These are phyloP conservation scores for Tetragonula clypearis DNA, from an alignment of 1,140 invertebrate species.

Conservation along the genomic window DNA sequence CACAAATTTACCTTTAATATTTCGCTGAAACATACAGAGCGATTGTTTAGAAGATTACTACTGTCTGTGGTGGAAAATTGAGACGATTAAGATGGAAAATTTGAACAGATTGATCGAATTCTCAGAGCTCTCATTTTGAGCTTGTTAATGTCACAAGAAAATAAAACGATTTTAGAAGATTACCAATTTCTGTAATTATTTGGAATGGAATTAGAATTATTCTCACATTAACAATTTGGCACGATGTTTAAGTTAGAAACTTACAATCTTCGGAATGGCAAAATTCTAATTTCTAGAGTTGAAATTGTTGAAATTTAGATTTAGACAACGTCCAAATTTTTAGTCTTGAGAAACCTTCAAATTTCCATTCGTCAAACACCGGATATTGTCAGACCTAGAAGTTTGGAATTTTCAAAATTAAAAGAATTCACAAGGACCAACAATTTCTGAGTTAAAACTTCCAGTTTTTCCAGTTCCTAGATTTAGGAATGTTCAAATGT, in stretches of 20 bases:
- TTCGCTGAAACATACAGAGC: not conserved
- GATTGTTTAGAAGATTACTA: not conserved
- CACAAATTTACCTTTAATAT: conserved; percentile 3
- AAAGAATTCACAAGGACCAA: too few relatives aligned
- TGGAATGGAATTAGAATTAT: not conserved
- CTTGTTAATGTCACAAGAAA: too few relatives aligned
- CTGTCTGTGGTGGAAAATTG: not conserved
- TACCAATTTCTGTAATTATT: not conserved
- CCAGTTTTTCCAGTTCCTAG: not conserved
- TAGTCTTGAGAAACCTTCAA: too few relatives aligned
- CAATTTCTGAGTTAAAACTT: not conserved
- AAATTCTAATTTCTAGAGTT: not conserved
- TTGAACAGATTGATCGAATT: not conserved
- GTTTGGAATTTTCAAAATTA: too few relatives aligned
- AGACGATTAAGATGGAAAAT: not conserved
- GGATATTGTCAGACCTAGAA: too few relatives aligned
- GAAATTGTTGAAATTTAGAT: not conserved
- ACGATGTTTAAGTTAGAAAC: not conserved
- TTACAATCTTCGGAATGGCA: not conserved
- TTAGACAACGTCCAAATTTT: too few relatives aligned
- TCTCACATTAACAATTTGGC: not conserved
- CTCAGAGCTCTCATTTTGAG: not conserved
- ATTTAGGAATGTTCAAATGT: not conserved
- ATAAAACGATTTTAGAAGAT: not conserved
- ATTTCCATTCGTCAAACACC: too few relatives aligned